phyloP scores from a whole-genome alignment of 2,888 invertebrate genomes.

The Lepeophtheirus nordmannii region DNA sequence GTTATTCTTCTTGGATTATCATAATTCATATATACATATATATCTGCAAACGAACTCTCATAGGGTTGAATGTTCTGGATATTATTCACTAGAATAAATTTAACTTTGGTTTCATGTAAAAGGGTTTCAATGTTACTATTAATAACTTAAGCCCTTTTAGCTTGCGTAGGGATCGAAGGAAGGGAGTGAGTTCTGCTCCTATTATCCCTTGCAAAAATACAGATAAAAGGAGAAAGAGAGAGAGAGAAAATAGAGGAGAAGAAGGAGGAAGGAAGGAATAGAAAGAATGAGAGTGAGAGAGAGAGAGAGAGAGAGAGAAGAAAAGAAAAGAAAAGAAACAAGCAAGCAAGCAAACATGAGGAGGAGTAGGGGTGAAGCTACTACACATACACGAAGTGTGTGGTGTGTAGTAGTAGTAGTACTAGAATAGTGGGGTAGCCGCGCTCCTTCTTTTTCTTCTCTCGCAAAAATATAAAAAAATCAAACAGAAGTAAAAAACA shows the following conservation, averaged over 20 bases:
- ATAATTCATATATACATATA: too few species aligned
- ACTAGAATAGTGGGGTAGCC: not conserved
- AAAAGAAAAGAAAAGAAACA: not conserved
- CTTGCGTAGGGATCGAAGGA: not conserved
- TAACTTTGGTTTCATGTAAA: too few species aligned
- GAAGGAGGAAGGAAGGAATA: not conserved
- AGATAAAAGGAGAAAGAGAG: not conserved
- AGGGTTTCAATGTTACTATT: too few species aligned
- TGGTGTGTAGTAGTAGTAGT: too few species aligned
- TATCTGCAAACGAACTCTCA: too few species aligned
- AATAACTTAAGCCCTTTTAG: not conserved
- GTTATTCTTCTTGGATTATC: too few species aligned
- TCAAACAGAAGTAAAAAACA: conserved; percentile 2
- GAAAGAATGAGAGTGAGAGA: not conserved
- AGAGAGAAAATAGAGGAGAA: not conserved
- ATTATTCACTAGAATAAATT: too few species aligned
- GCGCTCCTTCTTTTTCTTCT: not conserved
- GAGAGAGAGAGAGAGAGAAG: not conserved
- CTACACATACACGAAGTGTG: too few species aligned
- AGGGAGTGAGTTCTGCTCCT: not conserved
- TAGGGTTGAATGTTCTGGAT: too few species aligned
- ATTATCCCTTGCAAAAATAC: not conserved
- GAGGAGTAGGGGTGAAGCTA: too few species aligned
- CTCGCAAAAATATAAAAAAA: not conserved
- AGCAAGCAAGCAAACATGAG: too few species aligned